Evolutionary conservation across 2,888 invertebrate species (phyloP).

Genomic region (Tipula lateralis): DNA sequence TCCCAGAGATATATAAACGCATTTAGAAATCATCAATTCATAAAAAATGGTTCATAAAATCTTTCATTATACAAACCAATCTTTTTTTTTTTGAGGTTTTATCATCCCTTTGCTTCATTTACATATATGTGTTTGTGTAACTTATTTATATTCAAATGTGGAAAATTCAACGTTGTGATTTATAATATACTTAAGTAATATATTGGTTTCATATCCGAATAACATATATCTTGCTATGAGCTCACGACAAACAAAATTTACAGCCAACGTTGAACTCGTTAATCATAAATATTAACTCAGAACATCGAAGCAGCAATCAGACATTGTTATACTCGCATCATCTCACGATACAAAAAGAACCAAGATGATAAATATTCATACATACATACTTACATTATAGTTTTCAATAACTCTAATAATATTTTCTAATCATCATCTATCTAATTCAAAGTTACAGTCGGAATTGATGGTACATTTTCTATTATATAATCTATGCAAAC

Average conservation of each 20-base stretch:
- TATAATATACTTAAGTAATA: too few relatives aligned
- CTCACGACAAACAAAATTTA: background rate
- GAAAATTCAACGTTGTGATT: too few relatives aligned
- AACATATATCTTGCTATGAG: background rate
- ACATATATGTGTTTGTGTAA: too few relatives aligned
- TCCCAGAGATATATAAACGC: background rate
- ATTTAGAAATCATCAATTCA: background rate
- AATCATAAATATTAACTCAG: background rate
- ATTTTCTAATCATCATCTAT: constrained; percentile 19
- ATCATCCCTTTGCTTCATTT: too few relatives aligned
- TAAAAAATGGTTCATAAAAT: background rate
- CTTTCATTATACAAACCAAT: background rate
- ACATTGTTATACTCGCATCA: background rate
- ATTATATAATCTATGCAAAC: background rate
- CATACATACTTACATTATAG: background rate
- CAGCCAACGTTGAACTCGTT: background rate
- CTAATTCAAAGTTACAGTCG: background rate
- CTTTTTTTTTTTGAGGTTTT: too few relatives aligned
- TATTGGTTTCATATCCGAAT: background rate
- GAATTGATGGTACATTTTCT: background rate
- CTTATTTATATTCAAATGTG: too few relatives aligned
- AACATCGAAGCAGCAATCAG: background rate
- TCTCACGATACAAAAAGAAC: background rate
- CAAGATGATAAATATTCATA: background rate
- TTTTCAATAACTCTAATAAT: background rate